Evolutionary conservation across 1,140 invertebrate genomes (phyloP).

Genomic region (Temnothorax longispinosus): DNA sequence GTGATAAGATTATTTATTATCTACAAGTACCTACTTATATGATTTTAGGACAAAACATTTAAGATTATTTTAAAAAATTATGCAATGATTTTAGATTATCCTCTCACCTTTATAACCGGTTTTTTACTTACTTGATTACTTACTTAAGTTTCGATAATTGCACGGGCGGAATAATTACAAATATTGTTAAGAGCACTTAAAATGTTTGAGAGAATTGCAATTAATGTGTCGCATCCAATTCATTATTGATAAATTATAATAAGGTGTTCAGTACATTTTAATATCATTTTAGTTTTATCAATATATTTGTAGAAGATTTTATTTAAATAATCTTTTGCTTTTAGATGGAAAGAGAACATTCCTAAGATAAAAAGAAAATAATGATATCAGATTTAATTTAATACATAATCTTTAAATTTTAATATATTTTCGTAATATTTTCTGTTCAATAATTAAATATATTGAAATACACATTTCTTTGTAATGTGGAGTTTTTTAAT

Average conservation of each 20-base stretch:
- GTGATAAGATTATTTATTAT: conserved; percentile 58
- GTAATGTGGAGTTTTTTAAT: background rate
- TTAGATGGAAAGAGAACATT: background rate
- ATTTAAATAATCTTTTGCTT: background rate
- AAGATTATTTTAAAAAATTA: conserved; percentile 6
- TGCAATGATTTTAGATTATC: conserved; percentile 2
- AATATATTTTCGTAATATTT: background rate
- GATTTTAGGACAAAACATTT: conserved; percentile 21
- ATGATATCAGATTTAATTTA: background rate
- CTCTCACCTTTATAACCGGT: background rate
- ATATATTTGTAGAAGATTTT: background rate
- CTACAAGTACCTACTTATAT: background rate
- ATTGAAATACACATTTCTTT: conserved; percentile 15
- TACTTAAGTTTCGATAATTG: background rate
- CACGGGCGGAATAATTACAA: background rate
- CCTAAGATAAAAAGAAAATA: background rate
- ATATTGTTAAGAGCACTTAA: background rate
- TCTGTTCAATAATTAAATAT: background rate
- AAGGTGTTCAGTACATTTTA: background rate
- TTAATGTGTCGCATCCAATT: background rate
- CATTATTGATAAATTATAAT: background rate
- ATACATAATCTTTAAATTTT: background rate
- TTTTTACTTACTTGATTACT: background rate
- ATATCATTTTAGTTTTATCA: background rate
- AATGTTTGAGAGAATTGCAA: background rate